These are phyloP conservation scores for Scelioninae gen. 2 DNA, from an alignment of 2,888 invertebrate genomes.

Conservation along the genomic window DNA sequence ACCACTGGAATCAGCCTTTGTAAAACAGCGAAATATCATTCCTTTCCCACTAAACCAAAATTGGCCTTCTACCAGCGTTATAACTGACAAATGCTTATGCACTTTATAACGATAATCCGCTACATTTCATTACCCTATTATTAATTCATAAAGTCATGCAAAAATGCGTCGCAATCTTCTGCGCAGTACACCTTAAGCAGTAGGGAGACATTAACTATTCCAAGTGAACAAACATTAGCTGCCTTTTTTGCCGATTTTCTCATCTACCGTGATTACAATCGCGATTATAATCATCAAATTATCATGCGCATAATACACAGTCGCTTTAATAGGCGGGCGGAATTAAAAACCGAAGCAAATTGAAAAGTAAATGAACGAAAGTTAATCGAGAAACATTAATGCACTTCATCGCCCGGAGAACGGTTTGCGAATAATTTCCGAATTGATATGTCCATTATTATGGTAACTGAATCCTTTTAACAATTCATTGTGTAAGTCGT, in stretches of 20 bases:
- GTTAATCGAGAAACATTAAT: conserved; percentile 42
- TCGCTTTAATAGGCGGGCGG: not conserved
- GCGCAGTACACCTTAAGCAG: not conserved
- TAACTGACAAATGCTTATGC: too few relatives aligned
- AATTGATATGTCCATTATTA: conserved; percentile 46
- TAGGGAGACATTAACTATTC: not conserved
- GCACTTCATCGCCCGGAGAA: conserved; percentile 43
- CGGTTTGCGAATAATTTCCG: conserved; percentile 25
- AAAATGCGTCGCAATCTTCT: not conserved
- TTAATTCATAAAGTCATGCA: not conserved
- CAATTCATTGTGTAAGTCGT: conserved; percentile 50
- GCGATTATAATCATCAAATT: conserved; percentile 37
- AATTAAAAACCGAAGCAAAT: conserved; percentile 36
- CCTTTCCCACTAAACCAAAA: too few relatives aligned
- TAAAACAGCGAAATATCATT: too few relatives aligned
- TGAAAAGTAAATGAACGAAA: conserved; percentile 52
- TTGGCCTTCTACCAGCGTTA: too few relatives aligned
- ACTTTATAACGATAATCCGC: not conserved
- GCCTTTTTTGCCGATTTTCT: not conserved
- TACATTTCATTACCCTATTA: conserved; percentile 14
- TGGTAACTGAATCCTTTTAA: conserved; percentile 49
- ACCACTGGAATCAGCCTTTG: too few relatives aligned
- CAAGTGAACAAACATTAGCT: not conserved
- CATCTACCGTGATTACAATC: conserved; percentile 5
- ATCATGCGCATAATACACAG: conserved; percentile 23